phyloP scores from a whole-genome alignment of 2,113 vertebrate genomes.

The human (Homo sapiens) region DNA sequence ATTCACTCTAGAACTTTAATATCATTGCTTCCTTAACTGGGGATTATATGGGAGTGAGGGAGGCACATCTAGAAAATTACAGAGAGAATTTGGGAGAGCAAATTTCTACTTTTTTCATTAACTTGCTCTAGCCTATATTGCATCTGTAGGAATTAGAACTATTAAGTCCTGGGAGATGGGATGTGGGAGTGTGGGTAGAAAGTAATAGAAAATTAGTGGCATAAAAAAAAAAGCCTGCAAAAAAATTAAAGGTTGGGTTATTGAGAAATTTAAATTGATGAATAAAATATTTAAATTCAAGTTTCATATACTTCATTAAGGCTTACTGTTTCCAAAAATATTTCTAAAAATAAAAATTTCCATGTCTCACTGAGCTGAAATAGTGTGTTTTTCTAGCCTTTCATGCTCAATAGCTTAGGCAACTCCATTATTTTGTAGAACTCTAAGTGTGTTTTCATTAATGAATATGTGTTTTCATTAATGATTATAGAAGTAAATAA shows the following conservation, averaged over 20 bases:
- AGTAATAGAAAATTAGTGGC: background rate
- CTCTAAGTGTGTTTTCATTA: conserved; percentile 44
- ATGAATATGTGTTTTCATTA: conserved; percentile 41
- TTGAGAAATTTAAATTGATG: background rate
- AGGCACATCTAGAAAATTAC: background rate
- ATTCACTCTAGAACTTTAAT: background rate
- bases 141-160: background rate
- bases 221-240: conserved; percentile 15
- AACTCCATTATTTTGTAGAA: conserved; percentile 21
- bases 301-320: background rate
- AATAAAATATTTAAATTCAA: background rate
- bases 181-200: background rate
- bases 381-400: background rate
- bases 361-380: background rate
- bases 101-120: background rate
- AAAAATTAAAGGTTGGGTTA: background rate
- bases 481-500: conserved; percentile 9
- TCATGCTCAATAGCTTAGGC: background rate
- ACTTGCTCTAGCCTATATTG: background rate
- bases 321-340: background rate
- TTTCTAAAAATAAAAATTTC: conserved; percentile 42
- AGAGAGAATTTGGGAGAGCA: background rate
- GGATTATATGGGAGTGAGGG: background rate
- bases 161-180: background rate
- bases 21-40: background rate